These are phyloP conservation scores for Euphydryas editha DNA, from an alignment of 2,888 invertebrate species.

Conservation along the genomic window DNA sequence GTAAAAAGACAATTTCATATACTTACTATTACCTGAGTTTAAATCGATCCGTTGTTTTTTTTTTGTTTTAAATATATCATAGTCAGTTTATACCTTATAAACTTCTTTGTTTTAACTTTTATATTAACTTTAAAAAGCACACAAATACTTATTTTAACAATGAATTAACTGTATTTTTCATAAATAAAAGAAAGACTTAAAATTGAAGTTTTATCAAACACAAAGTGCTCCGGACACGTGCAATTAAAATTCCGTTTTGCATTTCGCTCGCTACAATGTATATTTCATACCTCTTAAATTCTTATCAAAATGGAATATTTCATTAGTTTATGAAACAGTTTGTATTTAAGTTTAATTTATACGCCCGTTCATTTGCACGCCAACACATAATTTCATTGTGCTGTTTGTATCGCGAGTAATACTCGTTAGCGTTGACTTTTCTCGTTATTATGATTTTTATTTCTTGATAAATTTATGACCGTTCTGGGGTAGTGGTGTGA, in stretches of 20 bases:
- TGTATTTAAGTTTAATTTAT: conserved; percentile 18
- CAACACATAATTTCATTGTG: conserved; percentile 1
- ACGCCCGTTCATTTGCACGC: conserved; percentile 17
- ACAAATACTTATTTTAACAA: not conserved
- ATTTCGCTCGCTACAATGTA: conserved; percentile 1
- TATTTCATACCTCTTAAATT: conserved; percentile 11
- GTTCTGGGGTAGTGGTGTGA: too few species aligned
- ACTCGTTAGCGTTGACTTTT: not conserved
- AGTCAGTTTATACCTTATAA: too few species aligned
- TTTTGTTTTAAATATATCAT: too few species aligned
- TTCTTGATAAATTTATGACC: too few species aligned
- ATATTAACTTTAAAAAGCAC: too few species aligned
- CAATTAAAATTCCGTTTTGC: conserved; percentile 1
- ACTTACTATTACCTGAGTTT: too few species aligned
- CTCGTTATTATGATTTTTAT: not conserved
- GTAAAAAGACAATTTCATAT: too few species aligned
- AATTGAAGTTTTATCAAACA: not conserved
- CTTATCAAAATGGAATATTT: conserved; percentile 12
- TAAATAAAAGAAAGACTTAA: not conserved
- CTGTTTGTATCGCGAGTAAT: not conserved
- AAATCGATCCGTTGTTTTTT: too few species aligned
- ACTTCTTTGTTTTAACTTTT: too few species aligned
- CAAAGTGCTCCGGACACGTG: not conserved
- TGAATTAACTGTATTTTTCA: not conserved
- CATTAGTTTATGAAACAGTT: conserved; percentile 7